Evolutionary conservation across 2,888 invertebrate genomes (phyloP), one percentile per base, ranked within the genome.

Genomic region (Clistopyga incitator): DNA sequence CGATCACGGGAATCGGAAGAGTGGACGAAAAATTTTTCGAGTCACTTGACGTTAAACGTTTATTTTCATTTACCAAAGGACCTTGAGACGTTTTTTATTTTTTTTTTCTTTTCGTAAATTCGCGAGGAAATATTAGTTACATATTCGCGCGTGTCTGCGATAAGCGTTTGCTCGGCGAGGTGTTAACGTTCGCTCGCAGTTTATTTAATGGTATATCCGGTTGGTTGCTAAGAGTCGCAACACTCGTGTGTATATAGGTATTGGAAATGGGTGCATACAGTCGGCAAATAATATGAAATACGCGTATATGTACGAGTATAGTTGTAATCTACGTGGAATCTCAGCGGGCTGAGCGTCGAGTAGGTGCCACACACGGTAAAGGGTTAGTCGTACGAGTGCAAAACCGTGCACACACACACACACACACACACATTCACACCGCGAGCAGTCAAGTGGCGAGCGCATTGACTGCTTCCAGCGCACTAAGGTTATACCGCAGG

Each of bases 131-230:
- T 84, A 67, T 79, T 82, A 68, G 79, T 82, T 77, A 79, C 71
- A 76, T 70, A 68, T 65, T 56, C 68, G 50, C 47, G 45, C 59
- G 42, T 70, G 68, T 18, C 18, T 20, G 70, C 82, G 75, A 84
- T 82, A 82, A 82, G 72, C n/a, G 38, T 38, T 47, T 11, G n/a
- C 20, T 47, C 15, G 15, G 34, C 29, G 25, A 38, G 64, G 68
- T 70, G 64, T 42, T 52, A 75, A 78, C 74, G 70, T 67, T 76
- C 71, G 71, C 70, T 61, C 71, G 42, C 50, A 38, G 71, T 83
- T 83, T 79, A 77, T 83, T 83, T 77, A 76, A 83, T 80, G 38
- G 82, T 65, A 78, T 70, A 74, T 78, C 68, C 75, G 83, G 67
- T 65, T 68, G 65, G 56, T 38, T 72, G 76, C 52, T 68, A 34